phyloP scores from a whole-genome alignment of 2,113 vertebrate genomes.

The Sinosuthora webbiana region DNA sequence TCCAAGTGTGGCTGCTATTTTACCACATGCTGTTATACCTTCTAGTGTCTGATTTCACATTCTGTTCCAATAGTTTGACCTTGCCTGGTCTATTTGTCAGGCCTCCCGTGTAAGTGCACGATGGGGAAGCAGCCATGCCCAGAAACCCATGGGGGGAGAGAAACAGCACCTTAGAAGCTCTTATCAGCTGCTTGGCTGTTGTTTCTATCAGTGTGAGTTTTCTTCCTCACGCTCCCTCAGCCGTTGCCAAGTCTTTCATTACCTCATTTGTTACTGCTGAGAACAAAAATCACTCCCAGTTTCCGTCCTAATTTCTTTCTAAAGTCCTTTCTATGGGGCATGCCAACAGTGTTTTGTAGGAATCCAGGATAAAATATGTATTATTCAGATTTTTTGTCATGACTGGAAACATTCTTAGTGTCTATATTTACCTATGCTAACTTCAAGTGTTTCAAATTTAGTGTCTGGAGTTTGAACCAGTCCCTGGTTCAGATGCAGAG shows the following conservation, averaged over 20 bases:
- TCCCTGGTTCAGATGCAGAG: not conserved
- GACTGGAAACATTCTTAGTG: not conserved
- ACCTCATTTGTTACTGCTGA: not conserved
- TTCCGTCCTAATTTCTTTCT: not conserved
- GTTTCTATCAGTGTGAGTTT: not conserved
- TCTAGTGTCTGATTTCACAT: not conserved
- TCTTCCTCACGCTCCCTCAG: not conserved
- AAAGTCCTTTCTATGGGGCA: not conserved
- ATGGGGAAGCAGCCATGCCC: not conserved
- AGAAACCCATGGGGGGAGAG: not conserved
- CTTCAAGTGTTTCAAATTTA: not conserved
- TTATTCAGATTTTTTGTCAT: not conserved
- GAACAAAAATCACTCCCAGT: not conserved
- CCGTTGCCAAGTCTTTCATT: not conserved
- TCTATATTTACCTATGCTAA: not conserved
- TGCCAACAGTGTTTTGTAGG: not conserved
- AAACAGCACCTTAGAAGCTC: not conserved
- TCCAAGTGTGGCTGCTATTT: slow-evolving; percentile 23
- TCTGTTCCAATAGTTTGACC: slow-evolving; percentile 7
- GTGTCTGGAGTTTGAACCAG: not conserved
- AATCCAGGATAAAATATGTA: not conserved
- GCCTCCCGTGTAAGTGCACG: accelerated
- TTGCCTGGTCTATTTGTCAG: not conserved
- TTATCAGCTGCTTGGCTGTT: not conserved
- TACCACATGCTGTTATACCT: not conserved